Conservation (phyloP, 1,140 invertebrate species). For the Drosophila seguyi region DNA sequence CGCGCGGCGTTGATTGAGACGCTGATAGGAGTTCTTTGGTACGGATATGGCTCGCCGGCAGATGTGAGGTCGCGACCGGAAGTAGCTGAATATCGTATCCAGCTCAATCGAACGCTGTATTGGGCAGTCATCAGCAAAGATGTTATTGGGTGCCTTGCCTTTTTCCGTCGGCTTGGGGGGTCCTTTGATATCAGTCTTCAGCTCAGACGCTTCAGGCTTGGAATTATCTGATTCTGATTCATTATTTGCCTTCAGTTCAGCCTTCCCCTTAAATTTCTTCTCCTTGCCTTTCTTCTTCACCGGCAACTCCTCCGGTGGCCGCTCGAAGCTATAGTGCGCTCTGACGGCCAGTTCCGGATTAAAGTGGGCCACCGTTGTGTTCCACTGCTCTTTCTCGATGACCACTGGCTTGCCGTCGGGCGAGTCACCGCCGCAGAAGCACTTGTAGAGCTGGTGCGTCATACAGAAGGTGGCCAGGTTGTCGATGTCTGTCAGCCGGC, state of each 20-base stretch:
- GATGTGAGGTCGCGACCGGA: conserved; percentile 20
- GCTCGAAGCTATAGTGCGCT: conserved; percentile 76
- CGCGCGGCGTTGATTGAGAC: conserved; percentile 51
- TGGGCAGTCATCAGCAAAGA: not conserved
- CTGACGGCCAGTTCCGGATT: conserved; percentile 58
- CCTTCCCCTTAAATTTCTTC: conserved; percentile 13
- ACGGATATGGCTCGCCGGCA: conserved; percentile 64
- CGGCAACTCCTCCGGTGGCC: conserved; percentile 41
- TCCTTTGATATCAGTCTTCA: conserved; percentile 7
- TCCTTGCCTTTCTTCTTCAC: conserved; percentile 53
- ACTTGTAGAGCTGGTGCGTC: conserved; percentile 83
- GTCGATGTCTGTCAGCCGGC: conserved; percentile 59
- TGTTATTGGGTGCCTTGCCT: not conserved
- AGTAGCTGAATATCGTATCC: conserved; percentile 53
- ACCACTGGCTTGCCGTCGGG: conserved; percentile 67
- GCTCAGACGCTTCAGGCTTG: not conserved
- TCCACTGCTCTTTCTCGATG: conserved; percentile 68
- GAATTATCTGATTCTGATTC: not conserved
- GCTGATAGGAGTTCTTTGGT: conserved; percentile 61
- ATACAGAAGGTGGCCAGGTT: conserved; percentile 80
- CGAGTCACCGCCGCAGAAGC: conserved; percentile 72
- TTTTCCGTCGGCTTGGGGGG: not conserved
- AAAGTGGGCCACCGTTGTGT: conserved; percentile 37
- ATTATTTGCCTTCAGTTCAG: not conserved
- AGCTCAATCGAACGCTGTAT: conserved; percentile 43